Evolutionary conservation across 2,797 vertebrate genomes (phyloP).

Genomic region (Molossus alvarezi): DNA sequence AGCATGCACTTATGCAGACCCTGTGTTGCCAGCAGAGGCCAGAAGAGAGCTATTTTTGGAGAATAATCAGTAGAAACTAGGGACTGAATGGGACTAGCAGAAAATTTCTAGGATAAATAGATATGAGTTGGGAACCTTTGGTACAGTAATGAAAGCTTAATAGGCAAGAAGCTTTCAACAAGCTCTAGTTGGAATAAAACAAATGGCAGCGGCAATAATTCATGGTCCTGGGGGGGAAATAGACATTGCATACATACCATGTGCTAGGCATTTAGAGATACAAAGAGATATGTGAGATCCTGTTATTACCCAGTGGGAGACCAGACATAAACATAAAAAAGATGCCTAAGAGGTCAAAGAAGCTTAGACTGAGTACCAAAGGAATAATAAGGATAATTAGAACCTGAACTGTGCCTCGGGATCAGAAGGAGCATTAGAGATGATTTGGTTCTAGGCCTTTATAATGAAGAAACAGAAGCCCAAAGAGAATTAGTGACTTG

Average conservation of each 20-base stretch:
- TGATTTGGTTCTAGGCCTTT: not conserved
- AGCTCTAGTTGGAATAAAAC: constrained; percentile 37
- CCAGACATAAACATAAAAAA: not conserved
- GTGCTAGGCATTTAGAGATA: not conserved
- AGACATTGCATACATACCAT: not conserved
- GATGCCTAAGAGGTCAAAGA: not conserved
- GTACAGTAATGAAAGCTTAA: not conserved
- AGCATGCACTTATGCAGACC: not conserved
- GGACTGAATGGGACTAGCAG: not conserved
- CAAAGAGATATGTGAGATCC: not conserved
- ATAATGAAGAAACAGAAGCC: not conserved
- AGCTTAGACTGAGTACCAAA: not conserved
- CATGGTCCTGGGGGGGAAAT: not conserved
- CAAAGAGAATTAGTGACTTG: not conserved
- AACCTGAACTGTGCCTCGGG: not conserved
- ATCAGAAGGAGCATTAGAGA: not conserved
- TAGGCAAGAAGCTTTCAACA: not conserved
- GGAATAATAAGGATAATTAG: constrained; percentile 17
- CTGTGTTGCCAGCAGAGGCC: constrained; percentile 86
- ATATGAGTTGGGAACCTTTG: not conserved
- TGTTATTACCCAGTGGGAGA: not conserved
- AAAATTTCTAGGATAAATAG: constrained; percentile 32
- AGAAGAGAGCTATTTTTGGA: constrained; percentile 84
- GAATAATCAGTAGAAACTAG: not conserved
- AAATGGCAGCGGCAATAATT: constrained; percentile 14